Evolutionary conservation across 2,888 invertebrate species (phyloP).

Genomic region (Torymus texanus): DNA sequence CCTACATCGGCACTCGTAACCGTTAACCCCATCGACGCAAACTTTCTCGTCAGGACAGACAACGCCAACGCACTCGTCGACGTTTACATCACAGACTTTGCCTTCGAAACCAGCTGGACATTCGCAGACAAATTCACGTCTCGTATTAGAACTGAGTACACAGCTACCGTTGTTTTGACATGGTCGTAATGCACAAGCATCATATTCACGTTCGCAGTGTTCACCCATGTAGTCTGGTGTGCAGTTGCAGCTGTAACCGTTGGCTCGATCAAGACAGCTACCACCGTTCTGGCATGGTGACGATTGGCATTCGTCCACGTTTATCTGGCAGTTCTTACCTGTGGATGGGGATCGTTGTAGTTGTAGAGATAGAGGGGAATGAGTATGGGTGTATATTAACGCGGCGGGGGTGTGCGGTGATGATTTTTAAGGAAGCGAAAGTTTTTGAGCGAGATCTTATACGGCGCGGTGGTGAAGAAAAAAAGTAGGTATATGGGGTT

Average conservation of each 20-base stretch:
- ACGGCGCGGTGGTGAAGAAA: no score
- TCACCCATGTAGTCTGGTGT: constrained; percentile 78
- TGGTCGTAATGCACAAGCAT: constrained; percentile 79
- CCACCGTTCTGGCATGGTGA: constrained; percentile 78
- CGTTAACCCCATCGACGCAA: constrained; percentile 78
- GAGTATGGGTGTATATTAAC: no score
- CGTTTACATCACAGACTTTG: constrained; percentile 80
- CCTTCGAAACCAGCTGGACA: constrained; percentile 83
- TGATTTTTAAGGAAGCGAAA: no score
- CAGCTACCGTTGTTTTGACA: constrained; percentile 82
- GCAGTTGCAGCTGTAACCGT: constrained; percentile 79
- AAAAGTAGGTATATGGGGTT: no score
- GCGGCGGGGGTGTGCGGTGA: no score
- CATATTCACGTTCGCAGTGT: constrained; percentile 78
- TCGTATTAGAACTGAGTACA: constrained; percentile 74
- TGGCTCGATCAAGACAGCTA: constrained; percentile 76
- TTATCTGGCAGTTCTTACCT: constrained; percentile 78
- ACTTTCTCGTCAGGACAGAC: constrained; percentile 76
- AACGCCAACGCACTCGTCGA: constrained; percentile 81
- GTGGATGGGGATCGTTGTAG: not conserved
- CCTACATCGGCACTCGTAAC: constrained; percentile 80
- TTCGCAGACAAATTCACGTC: constrained; percentile 79
- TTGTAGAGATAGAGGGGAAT: not conserved
- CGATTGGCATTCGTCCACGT: constrained; percentile 76
- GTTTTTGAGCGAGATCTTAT: no score